Percentiles rank a stretch among this genome's conserved stretches.
Evolutionary conservation across 2,113 vertebrate genomes (phyloP).

Genomic region (Raja brachyura): DNA sequence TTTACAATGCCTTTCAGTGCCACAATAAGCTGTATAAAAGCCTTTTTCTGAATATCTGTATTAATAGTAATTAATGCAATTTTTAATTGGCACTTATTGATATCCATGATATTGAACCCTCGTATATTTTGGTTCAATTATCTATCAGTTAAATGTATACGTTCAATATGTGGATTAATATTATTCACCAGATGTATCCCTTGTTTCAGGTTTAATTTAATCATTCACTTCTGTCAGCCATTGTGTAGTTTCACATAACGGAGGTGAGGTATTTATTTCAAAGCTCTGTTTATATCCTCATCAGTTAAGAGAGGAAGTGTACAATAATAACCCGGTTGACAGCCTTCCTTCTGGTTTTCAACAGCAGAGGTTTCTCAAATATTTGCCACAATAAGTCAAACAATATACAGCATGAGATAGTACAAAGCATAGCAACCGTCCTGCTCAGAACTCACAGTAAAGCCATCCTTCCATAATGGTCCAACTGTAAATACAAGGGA

Average conservation of each 20-base stretch:
- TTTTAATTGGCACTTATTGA: neutral
- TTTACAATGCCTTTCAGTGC: neutral
- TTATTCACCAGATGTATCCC: neutral
- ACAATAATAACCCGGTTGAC: conserved; percentile 24
- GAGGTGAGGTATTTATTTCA: conserved; percentile 10
- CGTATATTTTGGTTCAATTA: neutral
- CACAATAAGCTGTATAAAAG: neutral
- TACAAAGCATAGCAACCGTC: neutral
- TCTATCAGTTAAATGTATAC: neutral
- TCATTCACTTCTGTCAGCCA: neutral
- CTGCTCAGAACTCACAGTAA: neutral
- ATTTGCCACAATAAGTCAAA: neutral
- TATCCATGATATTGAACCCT: neutral
- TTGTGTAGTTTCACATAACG: conserved; percentile 10
- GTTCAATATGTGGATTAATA: neutral
- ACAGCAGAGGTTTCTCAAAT: conserved; percentile 14
- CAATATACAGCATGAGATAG: neutral
- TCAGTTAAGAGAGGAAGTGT: neutral
- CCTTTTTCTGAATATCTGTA: neutral
- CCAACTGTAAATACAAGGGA: neutral
- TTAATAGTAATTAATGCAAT: neutral
- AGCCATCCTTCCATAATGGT: neutral
- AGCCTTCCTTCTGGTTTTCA: conserved; percentile 4
- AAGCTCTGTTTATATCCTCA: conserved; percentile 20
- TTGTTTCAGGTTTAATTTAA: neutral